Evolutionary conservation across 2,113 vertebrate genomes (phyloP).

Genomic region (Oophaga pumilio): DNA sequence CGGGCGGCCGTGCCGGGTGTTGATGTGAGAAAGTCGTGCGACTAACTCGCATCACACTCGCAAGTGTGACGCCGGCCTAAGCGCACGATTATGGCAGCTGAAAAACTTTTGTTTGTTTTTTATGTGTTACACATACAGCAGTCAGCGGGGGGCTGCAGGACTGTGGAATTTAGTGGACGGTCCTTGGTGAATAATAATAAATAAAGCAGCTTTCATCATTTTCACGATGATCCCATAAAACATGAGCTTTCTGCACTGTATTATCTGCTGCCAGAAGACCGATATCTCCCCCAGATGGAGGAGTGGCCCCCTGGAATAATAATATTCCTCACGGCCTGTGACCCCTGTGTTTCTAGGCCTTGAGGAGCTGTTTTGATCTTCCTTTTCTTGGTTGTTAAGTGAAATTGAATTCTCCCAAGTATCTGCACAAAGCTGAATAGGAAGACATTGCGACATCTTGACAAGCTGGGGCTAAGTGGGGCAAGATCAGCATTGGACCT

Average conservation of each 20-base stretch:
- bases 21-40: no score
- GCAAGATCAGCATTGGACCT: constrained; percentile 13
- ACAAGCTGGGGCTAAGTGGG: constrained; percentile 24
- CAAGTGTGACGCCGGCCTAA: no score
- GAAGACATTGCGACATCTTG: constrained; percentile 13
- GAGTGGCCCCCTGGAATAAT: not conserved
- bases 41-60: no score
- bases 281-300: not conserved
- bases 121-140: not conserved
- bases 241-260: not conserved
- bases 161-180: not conserved
- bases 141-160: not conserved
- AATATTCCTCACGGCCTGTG: not conserved
- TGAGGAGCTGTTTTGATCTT: not conserved
- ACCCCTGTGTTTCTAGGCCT: not conserved
- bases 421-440: constrained; percentile 9
- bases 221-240: not conserved
- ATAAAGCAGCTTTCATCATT: not conserved
- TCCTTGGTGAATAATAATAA: not conserved
- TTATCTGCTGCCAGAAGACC: not conserved
- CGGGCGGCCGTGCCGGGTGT: no score
- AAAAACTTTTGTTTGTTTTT: not conserved
- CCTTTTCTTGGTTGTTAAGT: constrained; percentile 27
- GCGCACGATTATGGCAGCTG: not conserved
- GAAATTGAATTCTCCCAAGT: constrained; percentile 17